Conservation (phyloP, 2,888 invertebrate genomes). For the Cheilosia vulpina region DNA sequence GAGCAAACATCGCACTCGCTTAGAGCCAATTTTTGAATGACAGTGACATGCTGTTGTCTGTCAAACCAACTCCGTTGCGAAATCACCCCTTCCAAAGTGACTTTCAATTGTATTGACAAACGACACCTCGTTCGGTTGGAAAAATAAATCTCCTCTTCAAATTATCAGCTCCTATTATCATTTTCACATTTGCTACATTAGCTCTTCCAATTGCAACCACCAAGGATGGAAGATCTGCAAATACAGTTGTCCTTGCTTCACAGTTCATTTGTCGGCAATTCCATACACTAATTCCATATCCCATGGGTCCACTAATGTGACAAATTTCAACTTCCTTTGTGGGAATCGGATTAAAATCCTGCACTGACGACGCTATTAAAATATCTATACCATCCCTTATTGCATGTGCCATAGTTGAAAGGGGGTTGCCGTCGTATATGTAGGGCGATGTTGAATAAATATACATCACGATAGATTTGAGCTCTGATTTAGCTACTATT, state of each 20-base stretch:
- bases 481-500: conserved; percentile 45
- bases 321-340: conserved; percentile 73
- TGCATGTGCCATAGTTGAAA: conserved; percentile 31
- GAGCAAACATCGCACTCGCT: too few species aligned
- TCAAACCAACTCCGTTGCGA: not conserved
- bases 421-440: conserved; percentile 32
- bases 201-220: not conserved
- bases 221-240: conserved; percentile 16
- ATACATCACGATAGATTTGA: conserved; percentile 53
- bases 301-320: conserved; percentile 70
- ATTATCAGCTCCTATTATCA: conserved; percentile 19
- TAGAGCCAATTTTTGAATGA: not conserved
- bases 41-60: not conserved
- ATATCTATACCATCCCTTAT: conserved; percentile 41
- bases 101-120: conserved; percentile 44
- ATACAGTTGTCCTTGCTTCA: conserved; percentile 55
- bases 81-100: conserved; percentile 8
- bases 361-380: conserved; percentile 15
- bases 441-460: conserved; percentile 23
- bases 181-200: conserved; percentile 28
- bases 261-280: conserved; percentile 64
- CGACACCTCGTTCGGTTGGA: conserved; percentile 25
- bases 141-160: conserved; percentile 32
- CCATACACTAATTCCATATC: conserved; percentile 54
- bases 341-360: conserved; percentile 66